Evolutionary conservation across 1,140 invertebrate genomes (phyloP), one percentile per base, ranked within the genome.

Genomic region (Drosophila kohkoa): DNA sequence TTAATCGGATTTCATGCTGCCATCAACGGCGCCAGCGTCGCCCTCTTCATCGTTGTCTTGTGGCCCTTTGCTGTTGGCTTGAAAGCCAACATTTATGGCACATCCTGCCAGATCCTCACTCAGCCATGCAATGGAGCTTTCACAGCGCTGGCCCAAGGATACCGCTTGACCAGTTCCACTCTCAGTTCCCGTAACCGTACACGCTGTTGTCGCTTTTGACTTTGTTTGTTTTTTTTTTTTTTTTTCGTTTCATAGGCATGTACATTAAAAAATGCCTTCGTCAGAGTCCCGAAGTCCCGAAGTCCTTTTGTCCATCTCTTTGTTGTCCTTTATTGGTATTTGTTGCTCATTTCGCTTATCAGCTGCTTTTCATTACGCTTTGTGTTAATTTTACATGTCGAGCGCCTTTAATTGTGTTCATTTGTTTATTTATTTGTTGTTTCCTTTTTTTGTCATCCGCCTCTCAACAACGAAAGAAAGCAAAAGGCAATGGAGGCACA

Each of bases 1-100:
- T 92, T 92, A 92, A 92, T 92, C 90, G 90, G 90, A 92, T 92
- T 92, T 92, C 85, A 89, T 89, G 85, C 66, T 89, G 74, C 85
- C 85, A 83, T 89, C 85, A 87, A 65, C 74, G 83, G 75, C 71
- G 78, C 73, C 82, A 76, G 64, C 77, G 49, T 63, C 71, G 74
- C 43, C 70, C 66, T 49, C 51, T 68, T 49, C 57, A 32, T 55
- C 74, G 78, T 77, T 82, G 80, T 83, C 74, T 80, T 76, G 54
- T 64, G 63, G 15, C 49, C 49, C 54, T 70, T 68, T 73, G 58
- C 81, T 79, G 65, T 77, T 80, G 75, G 63, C 63, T 71, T 70
- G 85, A 86, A 76, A 85, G 85, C 68, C 78, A 81, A 80, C 86
- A 89, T 89, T 89, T 89, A 89, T 89, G 85, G 81, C 86, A 89